Conservation (phyloP, 2,888 invertebrate species). For the Pristionchus exspectatus region DNA sequence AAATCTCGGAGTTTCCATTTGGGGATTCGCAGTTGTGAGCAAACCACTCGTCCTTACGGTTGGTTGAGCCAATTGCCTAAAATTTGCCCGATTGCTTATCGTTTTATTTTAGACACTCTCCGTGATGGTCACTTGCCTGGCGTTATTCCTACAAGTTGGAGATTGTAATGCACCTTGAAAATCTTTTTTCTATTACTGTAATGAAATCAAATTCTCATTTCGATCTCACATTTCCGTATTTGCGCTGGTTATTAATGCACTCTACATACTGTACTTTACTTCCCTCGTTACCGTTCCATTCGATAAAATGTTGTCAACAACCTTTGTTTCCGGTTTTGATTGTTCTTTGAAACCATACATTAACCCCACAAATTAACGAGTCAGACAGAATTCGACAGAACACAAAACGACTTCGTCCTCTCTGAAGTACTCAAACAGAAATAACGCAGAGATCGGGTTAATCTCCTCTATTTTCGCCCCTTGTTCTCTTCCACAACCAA, state of each 20-base stretch:
- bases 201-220: neutral
- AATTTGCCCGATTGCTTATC: neutral
- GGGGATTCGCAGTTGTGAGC: slow-evolving; percentile 52
- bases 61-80: no score
- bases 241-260: neutral
- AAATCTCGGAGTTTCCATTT: slow-evolving; percentile 51
- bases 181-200: neutral
- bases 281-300: no score
- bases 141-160: slow-evolving; percentile 32
- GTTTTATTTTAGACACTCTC: slow-evolving; percentile 33
- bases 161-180: slow-evolving; percentile 3
- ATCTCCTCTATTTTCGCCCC: neutral
- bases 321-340: no score
- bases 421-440: neutral
- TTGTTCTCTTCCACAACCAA: neutral
- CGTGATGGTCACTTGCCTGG: slow-evolving; percentile 48
- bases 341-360: no score
- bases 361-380: no score
- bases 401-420: no score
- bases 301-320: no score
- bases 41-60: slow-evolving; percentile 50
- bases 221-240: neutral
- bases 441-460: neutral
- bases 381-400: no score
- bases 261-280: neutral